phyloP scores from a whole-genome alignment of 2,113 vertebrate species.

The Phodopus roborovskii region DNA sequence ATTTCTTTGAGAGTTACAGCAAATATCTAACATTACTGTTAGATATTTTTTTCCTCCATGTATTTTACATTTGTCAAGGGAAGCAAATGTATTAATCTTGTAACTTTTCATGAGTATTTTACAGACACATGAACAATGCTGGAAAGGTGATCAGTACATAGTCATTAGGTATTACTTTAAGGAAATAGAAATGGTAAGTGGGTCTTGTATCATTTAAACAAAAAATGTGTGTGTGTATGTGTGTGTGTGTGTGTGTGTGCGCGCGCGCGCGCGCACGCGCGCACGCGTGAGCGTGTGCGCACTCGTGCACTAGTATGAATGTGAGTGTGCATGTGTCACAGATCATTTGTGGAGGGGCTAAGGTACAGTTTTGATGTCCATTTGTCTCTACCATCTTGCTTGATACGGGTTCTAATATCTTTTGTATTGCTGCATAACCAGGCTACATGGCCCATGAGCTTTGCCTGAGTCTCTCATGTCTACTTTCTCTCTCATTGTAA shows the following conservation, averaged over 20 bases:
- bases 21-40: neutral
- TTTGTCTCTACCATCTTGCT: neutral
- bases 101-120: neutral
- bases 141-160: neutral
- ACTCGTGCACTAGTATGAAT: neutral
- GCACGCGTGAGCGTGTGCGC: too few species aligned
- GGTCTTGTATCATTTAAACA: neutral
- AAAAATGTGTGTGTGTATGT: neutral
- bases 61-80: neutral
- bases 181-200: neutral
- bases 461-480: neutral
- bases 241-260: too few species aligned
- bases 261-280: too few species aligned
- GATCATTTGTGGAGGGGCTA: neutral
- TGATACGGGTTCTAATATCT: neutral
- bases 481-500: neutral
- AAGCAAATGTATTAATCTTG: neutral
- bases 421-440: neutral
- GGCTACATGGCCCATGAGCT: neutral
- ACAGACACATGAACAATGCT: neutral
- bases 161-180: neutral
- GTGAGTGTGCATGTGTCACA: neutral
- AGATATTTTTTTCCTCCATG: neutral
- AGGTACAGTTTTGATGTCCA: neutral
- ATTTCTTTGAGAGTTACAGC: neutral